Evolutionary conservation across 2,113 vertebrate genomes (phyloP).

Genomic region (Ondatra zibethicus): DNA sequence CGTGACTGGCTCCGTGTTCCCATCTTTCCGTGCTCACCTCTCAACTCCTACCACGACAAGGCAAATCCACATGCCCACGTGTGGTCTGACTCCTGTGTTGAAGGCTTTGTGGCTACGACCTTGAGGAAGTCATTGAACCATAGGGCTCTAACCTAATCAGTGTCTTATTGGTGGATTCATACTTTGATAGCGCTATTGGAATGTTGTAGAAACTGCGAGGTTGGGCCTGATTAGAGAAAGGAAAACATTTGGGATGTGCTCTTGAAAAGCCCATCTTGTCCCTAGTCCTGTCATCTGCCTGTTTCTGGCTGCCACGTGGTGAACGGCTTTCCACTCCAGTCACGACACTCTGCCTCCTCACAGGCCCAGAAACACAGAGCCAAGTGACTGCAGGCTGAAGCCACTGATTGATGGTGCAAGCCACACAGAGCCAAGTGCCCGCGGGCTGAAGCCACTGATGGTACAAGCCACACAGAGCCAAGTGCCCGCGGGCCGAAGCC

Average conservation of each 20-base stretch:
- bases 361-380: background rate
- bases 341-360: background rate
- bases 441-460: too few relatives aligned
- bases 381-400: too few relatives aligned
- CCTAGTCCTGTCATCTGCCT: too few relatives aligned
- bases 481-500: too few relatives aligned
- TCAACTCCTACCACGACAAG: background rate
- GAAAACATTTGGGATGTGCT: background rate
- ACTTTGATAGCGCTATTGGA: background rate
- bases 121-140: background rate
- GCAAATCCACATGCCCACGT: background rate
- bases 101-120: background rate
- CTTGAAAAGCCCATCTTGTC: background rate
- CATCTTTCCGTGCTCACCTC: background rate
- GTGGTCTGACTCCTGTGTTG: background rate
- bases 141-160: background rate
- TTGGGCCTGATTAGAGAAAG: background rate
- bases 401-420: too few relatives aligned
- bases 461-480: too few relatives aligned
- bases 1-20: background rate
- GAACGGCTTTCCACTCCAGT: background rate
- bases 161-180: background rate
- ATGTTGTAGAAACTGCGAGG: background rate
- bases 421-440: background rate
- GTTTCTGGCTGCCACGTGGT: background rate